Base-by-base conservation (phyloP, 2,797 vertebrate species). In the Aplochiton taeniatus region DNA sequence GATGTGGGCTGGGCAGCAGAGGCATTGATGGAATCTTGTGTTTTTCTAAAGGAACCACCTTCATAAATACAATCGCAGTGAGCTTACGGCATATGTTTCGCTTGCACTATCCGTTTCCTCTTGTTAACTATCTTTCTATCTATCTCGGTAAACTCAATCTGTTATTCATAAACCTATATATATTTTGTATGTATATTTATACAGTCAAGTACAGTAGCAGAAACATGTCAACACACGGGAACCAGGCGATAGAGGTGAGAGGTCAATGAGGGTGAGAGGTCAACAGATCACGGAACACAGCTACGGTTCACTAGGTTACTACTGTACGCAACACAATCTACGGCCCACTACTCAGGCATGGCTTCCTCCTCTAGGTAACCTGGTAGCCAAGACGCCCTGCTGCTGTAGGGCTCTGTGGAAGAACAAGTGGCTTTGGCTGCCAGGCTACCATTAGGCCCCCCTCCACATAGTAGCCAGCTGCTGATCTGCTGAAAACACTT, bases 251-350 rank as follows among this genome's bases (percentile, higher is more conserved):
- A 74, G 76, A 73, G 69, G 77, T 74, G 12, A 13, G 49, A 0
- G 49, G 49, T 51, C 49, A 8, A 51, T 31, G 70, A 75, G 75
- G 74, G 68, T 78, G 75, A 85, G 80, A 83, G 81, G 84, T 88
- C 82, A 83, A 78, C 72, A 82, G 69, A 86, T 86, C 87, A 90
- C 83, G 63, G 83, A 83, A 90, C 87, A 91, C 89, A 64, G 83
- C 88, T 91, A 88, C 88, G 80, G 80, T 88, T 90, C 84, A 90
- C 89, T 85, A 91, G 70, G 86, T 87, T 68, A 89, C 81, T 80
- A 89, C 75, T 76, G 76, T 86, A 87, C 80, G 83, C 80, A 84
- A 82, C 80, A 71, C 74, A 84, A 80, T 83, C 73, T 85, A 77
- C 13, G 50, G 79, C 71, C 76, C 79, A 77, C 47, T 81, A 79